A percentile compares a stretch with the other conserved stretches of the same genome.
Evolutionary conservation across 2,113 vertebrate genomes (phyloP).

Genomic region (Raja brachyura): DNA sequence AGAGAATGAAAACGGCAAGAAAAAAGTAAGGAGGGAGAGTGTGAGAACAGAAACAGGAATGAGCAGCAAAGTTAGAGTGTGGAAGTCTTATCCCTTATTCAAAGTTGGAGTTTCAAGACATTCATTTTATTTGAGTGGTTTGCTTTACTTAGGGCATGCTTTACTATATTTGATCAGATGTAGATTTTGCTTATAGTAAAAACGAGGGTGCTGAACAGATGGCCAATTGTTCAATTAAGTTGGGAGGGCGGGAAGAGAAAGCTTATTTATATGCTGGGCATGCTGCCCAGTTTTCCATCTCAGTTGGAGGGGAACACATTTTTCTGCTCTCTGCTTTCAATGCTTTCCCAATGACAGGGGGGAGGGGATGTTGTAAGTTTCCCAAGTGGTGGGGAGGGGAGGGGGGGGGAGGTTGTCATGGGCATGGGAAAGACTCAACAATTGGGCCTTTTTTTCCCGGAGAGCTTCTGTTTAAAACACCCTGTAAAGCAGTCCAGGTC

Average conservation of each 20-base stretch:
- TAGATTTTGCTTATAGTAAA: not conserved
- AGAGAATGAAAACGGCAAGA: not conserved
- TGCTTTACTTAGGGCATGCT: not conserved
- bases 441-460: not conserved
- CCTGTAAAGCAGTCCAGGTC: not conserved
- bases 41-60: not conserved
- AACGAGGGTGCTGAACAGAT: not conserved
- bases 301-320: not conserved
- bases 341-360: not conserved
- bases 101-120: not conserved
- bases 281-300: not conserved
- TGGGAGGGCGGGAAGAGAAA: not conserved
- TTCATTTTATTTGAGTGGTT: not conserved
- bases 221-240: conserved; percentile 1
- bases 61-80: not conserved
- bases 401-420: not conserved
- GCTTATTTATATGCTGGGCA: not conserved
- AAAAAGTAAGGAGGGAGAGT: not conserved
- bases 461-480: not conserved
- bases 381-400: not conserved
- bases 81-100: not conserved
- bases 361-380: not conserved
- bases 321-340: not conserved
- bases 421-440: not conserved
- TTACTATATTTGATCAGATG: not conserved